Base-by-base conservation (phyloP, 1,140 invertebrate genomes). In the Doryteuthis pealeii region DNA sequence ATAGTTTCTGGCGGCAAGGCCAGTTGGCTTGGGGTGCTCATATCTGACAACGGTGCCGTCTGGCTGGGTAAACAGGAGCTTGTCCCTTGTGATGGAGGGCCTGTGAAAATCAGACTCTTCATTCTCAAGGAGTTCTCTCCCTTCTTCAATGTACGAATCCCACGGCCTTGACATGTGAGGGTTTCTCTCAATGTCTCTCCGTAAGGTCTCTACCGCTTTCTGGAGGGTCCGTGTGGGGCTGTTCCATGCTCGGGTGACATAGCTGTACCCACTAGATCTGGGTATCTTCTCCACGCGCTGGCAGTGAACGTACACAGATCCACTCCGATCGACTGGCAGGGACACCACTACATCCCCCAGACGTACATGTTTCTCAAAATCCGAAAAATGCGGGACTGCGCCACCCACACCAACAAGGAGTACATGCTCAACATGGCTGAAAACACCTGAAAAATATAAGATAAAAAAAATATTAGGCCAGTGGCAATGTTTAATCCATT, bases 311-410 rank as follows among this genome's bases (percentile, higher is more conserved):
- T 87, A 88, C 32, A 86, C 65, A 26, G 78, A 74, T 12, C 80
- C 77, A 31, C 79, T 79, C 31, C 75, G 74, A 54, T 83, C 79
- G 22, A 73, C 76, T 1, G 83, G 80, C 68, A 92, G 90, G 2
- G 96, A 96, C 10, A 99, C 92, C 5, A 99, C 95, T 10, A 99
- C 95, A 86, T 99, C 97, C 0, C 97, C 97, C 0, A 99, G 90
- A 68, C 96, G 90, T 26, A 98, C 95, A 84, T 99, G 96, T 81
- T 94, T 93, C 75, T 92, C 91, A 84, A 95, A 96, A 87, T 99
- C 96, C 0, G 96, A 96, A 87, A 94, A 99, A 89, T 99, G 95
- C 2, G 97, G 96, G 54, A 99, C 96, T n/a, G 96, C 97, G 26
- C 98, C 97, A 6, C 94, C 97, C 45, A 97, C 94, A 45, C 98